Base-by-base conservation (phyloP, 2,888 invertebrate species). In the Girardia tigrina region DNA sequence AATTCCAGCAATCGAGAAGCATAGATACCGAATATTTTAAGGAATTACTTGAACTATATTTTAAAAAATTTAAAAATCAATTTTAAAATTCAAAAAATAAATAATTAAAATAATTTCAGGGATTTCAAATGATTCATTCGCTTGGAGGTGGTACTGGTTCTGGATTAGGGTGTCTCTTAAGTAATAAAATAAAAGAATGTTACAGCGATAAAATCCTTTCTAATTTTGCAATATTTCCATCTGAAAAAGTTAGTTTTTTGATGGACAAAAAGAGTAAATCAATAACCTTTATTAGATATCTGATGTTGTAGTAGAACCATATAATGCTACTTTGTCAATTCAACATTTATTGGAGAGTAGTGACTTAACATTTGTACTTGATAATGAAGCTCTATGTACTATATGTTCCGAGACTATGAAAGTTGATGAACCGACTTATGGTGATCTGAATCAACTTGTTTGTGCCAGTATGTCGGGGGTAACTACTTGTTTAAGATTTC, bases 401-500 rank as follows among this genome's bases (percentile, higher is more conserved):
- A 56, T 56, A n/a, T 56, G 56, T 56, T 56, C 56, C 27, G 29
- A 36, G 28, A 75, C 75, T 20, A n/a, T 75, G 75, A 75, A 73
- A 73, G 29, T 75, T 26, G 6, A 2, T 14, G 28, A 74, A 16
- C 36, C 75, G 12, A 29, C 29, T n/a, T 36, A 29, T 26, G 26
- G 56, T 26, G 75, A 76, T 29, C 23, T 76, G 20, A 75, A 75
- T 28, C 28, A 29, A 23, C 26, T 75, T 14, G 42, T 75, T 6
- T 26, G 26, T 27, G 28, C 28, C 16, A 28, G 29, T 23, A 75
- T 76, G 42, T 42, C 75, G 8, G 76, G 75, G 6, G 20, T 76
- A n/a, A 76, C 76, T 8, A 71, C 75, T 26, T 73, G 75, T 28
- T 20, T 75, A 1, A 28, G 75, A 72, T 75, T 75, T 28, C 75